Evolutionary conservation across 2,888 invertebrate genomes (phyloP).

Genomic region (Caenorhabditis uteleia): DNA sequence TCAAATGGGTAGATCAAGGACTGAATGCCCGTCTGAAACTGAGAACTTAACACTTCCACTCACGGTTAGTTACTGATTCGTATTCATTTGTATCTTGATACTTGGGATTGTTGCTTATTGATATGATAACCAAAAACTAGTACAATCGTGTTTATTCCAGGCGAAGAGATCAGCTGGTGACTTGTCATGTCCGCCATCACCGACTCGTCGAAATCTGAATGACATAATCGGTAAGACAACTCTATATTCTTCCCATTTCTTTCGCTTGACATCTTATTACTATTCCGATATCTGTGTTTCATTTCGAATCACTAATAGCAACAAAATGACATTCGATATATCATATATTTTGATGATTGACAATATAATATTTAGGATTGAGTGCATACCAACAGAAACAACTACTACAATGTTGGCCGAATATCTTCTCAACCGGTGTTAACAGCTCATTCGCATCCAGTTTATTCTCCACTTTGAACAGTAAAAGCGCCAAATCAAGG

Average conservation of each 20-base stretch:
- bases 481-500: slow-evolving; percentile 55
- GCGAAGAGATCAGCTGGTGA: slow-evolving; percentile 28
- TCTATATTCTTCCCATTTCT: neutral
- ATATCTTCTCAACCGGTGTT: slow-evolving; percentile 61
- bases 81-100: too few relatives aligned
- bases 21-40: slow-evolving; percentile 44
- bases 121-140: slow-evolving; percentile 1
- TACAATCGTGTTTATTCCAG: slow-evolving; percentile 17
- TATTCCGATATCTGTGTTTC: neutral
- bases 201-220: slow-evolving; percentile 30
- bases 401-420: slow-evolving; percentile 63
- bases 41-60: slow-evolving; percentile 31
- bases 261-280: neutral
- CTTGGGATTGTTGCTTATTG: neutral
- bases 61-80: slow-evolving; percentile 9
- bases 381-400: slow-evolving; percentile 61
- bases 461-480: slow-evolving; percentile 48
- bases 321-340: neutral
- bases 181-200: slow-evolving; percentile 41
- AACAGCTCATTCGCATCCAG: slow-evolving; percentile 57
- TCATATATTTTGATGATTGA: too few relatives aligned
- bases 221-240: slow-evolving; percentile 28
- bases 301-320: neutral
- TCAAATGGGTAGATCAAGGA: slow-evolving; percentile 55
- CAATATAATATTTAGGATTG: slow-evolving; percentile 37